Conservation (phyloP, 2,888 invertebrate genomes). For the Seladonia tumulorum region DNA sequence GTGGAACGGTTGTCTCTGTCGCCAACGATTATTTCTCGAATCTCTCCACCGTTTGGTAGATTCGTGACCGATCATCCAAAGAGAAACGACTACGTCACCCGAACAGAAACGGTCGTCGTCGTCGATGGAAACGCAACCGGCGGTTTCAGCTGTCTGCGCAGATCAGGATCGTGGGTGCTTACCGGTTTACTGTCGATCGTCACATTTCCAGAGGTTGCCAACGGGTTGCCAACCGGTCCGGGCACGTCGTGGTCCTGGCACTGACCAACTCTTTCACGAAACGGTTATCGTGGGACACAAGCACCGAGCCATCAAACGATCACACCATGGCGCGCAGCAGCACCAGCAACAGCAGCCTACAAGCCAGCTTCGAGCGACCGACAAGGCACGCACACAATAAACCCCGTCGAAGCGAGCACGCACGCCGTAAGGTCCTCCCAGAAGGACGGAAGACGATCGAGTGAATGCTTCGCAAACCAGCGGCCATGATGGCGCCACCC, state of each 20-base stretch:
- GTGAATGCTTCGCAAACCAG: constrained; percentile 43
- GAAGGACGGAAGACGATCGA: constrained; percentile 65
- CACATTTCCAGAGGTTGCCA: constrained; percentile 67
- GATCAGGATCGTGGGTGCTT: constrained; percentile 48
- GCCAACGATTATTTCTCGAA: background rate
- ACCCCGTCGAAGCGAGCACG: constrained; percentile 50
- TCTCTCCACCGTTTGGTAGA: background rate
- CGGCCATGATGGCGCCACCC: constrained; percentile 65
- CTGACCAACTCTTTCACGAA: constrained; percentile 37
- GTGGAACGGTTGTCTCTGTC: background rate
- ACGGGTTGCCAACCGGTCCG: constrained; percentile 31
- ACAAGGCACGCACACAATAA: constrained; percentile 63
- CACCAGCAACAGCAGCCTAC: constrained; percentile 40
- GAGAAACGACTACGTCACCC: constrained; percentile 28
- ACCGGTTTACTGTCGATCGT: constrained; percentile 68
- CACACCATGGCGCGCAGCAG: constrained; percentile 62
- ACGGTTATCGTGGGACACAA: constrained; percentile 28
- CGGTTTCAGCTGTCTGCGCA: background rate
- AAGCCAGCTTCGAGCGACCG: constrained; percentile 70
- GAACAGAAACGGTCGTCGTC: background rate
- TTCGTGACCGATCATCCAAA: background rate
- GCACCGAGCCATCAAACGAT: constrained; percentile 43
- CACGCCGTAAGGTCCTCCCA: constrained; percentile 61
- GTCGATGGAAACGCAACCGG: background rate
- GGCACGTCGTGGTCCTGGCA: constrained; percentile 36